A percentile compares a stretch with the other conserved stretches of the same genome.
phyloP scores from a whole-genome alignment of 2,797 vertebrate species.

The Novumbra hubbsi region DNA sequence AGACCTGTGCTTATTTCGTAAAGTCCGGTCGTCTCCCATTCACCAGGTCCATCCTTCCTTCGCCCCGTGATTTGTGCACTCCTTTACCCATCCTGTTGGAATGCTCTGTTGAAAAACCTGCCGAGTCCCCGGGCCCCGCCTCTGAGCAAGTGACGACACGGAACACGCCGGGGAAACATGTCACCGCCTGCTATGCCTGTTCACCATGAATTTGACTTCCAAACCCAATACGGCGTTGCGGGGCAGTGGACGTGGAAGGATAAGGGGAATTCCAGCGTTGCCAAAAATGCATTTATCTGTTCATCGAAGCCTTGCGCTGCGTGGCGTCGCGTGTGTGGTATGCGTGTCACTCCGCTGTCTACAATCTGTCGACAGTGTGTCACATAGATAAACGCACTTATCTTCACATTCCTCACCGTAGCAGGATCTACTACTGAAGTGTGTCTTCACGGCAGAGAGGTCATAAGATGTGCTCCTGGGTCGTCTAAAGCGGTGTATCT shows the following conservation, averaged over 20 bases:
- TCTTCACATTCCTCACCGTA: too few relatives aligned
- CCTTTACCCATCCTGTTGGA: slow-evolving; percentile 8
- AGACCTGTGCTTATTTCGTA: not conserved
- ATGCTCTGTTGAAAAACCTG: not conserved
- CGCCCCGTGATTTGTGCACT: too few relatives aligned
- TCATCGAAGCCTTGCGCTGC: not conserved
- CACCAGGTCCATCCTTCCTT: not conserved
- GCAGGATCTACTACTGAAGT: too few relatives aligned
- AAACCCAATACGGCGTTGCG: not conserved
- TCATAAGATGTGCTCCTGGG: too few relatives aligned
- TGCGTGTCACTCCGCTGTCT: not conserved
- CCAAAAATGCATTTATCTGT: not conserved
- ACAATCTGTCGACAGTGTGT: not conserved
- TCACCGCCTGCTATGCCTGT: not conserved
- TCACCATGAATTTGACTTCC: not conserved
- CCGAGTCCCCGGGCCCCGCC: not conserved
- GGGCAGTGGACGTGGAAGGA: not conserved
- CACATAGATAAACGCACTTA: too few relatives aligned
- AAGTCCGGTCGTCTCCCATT: not conserved
- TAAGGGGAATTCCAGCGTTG: not conserved
- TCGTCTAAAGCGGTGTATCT: too few relatives aligned
- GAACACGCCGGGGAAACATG: not conserved
- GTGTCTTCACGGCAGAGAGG: too few relatives aligned
- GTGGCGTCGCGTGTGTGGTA: not conserved
- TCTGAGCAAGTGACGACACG: slow-evolving; percentile 1